Evolutionary conservation across 2,888 invertebrate genomes (phyloP).

Genomic region (Dolichopus griseipennis): DNA sequence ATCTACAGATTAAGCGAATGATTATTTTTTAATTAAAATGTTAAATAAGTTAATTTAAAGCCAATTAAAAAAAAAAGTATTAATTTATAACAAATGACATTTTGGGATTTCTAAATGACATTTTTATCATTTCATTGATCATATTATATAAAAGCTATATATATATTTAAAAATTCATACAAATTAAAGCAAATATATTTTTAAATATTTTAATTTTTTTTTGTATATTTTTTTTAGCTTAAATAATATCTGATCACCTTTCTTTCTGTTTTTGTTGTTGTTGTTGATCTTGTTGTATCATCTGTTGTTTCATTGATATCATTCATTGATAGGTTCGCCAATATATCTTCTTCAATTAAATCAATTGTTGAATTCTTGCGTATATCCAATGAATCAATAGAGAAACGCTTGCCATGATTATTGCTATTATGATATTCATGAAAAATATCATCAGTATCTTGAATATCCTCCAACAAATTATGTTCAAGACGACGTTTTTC

Average conservation of each 20-base stretch:
- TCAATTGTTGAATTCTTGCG: conserved; percentile 15
- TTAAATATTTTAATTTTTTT: no score
- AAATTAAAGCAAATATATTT: no score
- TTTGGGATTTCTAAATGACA: no score
- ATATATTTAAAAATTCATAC: no score
- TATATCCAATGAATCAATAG: conserved; percentile 22
- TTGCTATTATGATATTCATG: conserved; percentile 11
- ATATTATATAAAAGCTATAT: no score
- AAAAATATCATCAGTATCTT: conserved; percentile 10
- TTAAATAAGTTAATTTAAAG: background rate
- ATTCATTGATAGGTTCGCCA: conserved; percentile 2
- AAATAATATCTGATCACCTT: conserved; percentile 1
- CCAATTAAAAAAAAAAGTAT: background rate
- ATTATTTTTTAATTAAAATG: background rate
- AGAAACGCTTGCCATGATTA: conserved; percentile 18
- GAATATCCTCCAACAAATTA: conserved; percentile 7
- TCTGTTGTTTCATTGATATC: background rate
- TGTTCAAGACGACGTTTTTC: conserved; percentile 11
- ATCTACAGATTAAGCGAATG: background rate
- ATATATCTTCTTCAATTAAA: conserved; percentile 11
- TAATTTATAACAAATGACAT: no score
- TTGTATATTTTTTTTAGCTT: background rate
- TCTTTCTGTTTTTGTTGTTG: background rate
- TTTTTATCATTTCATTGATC: no score
- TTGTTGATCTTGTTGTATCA: background rate